Conservation (phyloP, 2,888 invertebrate species). For the Cheilosia vulpina region DNA sequence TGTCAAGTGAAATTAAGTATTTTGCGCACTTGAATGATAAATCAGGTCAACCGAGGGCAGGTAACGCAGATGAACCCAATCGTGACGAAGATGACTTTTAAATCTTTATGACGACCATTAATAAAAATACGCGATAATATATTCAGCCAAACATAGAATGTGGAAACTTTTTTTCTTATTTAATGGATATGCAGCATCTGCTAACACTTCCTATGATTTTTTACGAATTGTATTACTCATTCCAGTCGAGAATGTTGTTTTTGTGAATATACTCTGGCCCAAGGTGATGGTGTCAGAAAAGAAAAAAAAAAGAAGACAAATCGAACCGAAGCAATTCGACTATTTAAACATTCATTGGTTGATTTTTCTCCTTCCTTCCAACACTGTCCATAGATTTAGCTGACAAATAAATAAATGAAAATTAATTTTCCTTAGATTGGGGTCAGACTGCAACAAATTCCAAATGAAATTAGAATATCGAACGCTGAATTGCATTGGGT, state of each 20-base stretch:
- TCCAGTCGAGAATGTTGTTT: slow-evolving; percentile 33
- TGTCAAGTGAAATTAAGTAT: slow-evolving; percentile 52
- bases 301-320: background rate
- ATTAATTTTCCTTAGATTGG: slow-evolving; percentile 12
- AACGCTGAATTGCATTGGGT: slow-evolving; percentile 1
- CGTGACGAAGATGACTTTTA: background rate
- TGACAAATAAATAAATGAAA: slow-evolving; percentile 37
- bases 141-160: slow-evolving; percentile 33
- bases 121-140: slow-evolving; percentile 48
- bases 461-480: background rate
- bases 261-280: slow-evolving; percentile 5
- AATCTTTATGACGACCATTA: slow-evolving; percentile 56
- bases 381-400: slow-evolving; percentile 46
- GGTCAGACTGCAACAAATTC: slow-evolving; percentile 1
- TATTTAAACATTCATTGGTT: slow-evolving; percentile 4
- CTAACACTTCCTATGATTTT: slow-evolving; percentile 2
- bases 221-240: slow-evolving; percentile 32
- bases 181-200: slow-evolving; percentile 3
- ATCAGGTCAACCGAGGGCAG: slow-evolving; percentile 9
- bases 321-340: background rate
- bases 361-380: background rate
- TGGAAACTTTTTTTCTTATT: slow-evolving; percentile 20
- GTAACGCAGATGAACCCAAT: slow-evolving; percentile 23
- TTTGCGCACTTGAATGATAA: slow-evolving; percentile 44
- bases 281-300: slow-evolving; percentile 48